A percentile compares a stretch with the other conserved stretches of the same genome.
These are phyloP conservation scores for Machaerirhynchus nigripectus DNA, from an alignment of 2,113 vertebrate species.

Conservation along the genomic window DNA sequence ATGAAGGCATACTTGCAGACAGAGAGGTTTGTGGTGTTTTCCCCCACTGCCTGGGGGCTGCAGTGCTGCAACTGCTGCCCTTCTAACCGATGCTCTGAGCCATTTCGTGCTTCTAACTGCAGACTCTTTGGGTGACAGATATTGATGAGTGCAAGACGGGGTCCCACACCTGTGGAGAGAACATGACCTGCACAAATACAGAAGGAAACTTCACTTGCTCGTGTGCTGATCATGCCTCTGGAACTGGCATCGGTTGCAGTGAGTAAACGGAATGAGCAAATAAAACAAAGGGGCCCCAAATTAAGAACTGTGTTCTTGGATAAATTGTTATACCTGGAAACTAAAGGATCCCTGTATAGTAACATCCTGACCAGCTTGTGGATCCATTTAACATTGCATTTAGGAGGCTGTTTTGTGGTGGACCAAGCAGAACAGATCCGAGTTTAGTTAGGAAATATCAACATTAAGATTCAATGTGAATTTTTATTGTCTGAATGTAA, in stretches of 20 bases:
- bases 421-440: not conserved
- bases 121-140: conserved; percentile 72
- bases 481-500: not conserved
- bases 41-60: not conserved
- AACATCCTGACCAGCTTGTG: not conserved
- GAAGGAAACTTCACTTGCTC: conserved; percentile 74
- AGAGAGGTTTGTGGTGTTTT: not conserved
- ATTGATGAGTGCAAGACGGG: conserved; percentile 77
- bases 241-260: conserved; percentile 68
- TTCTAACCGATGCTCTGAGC: not conserved
- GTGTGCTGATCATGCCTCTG: conserved; percentile 50
- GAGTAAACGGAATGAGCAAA: conserved; percentile 6
- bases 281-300: not conserved
- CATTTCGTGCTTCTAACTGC: conserved; percentile 41
- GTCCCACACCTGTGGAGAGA: conserved; percentile 71
- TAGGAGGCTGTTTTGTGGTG: not conserved
- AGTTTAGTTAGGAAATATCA: not conserved
- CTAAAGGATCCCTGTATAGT: not conserved
- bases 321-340: not conserved
- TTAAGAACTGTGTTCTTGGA: not conserved
- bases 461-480: too few species aligned
- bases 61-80: not conserved
- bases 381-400: not conserved
- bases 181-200: conserved; percentile 73
- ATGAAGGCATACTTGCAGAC: not conserved